phyloP scores from a whole-genome alignment of 2,888 invertebrate genomes.

The Malacosoma neustria region DNA sequence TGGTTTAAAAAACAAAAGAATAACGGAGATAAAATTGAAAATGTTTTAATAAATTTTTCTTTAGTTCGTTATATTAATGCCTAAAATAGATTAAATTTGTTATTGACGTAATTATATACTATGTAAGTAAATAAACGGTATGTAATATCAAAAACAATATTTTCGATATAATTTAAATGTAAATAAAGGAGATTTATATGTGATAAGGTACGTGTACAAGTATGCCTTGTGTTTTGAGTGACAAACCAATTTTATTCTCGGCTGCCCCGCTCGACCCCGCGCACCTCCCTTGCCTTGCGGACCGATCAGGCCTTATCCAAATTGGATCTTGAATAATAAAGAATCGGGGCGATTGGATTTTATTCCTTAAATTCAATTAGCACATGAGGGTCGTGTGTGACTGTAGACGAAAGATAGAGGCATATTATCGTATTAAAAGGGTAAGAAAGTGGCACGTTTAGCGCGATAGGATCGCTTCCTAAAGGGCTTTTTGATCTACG shows the following conservation, averaged over 20 bases:
- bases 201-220: slow-evolving; percentile 6
- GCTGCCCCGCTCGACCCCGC: slow-evolving; percentile 53
- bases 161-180: too few relatives aligned
- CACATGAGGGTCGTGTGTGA: slow-evolving; percentile 71
- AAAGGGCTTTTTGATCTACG: background rate
- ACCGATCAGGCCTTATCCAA: slow-evolving; percentile 76
- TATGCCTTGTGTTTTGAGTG: slow-evolving; percentile 72
- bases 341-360: slow-evolving; percentile 76
- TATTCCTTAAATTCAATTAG: slow-evolving; percentile 77
- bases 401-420: slow-evolving; percentile 72
- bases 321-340: slow-evolving; percentile 77
- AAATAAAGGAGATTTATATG: too few relatives aligned
- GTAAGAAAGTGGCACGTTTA: slow-evolving; percentile 35
- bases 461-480: slow-evolving; percentile 2
- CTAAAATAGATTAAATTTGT: too few relatives aligned
- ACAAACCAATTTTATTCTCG: slow-evolving; percentile 75
- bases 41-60: too few relatives aligned
- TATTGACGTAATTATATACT: too few relatives aligned
- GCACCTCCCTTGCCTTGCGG: slow-evolving; percentile 38
- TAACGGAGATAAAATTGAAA: too few relatives aligned
- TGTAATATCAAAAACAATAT: too few relatives aligned
- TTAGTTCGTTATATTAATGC: too few relatives aligned
- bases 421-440: slow-evolving; percentile 69
- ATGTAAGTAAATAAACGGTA: too few relatives aligned
- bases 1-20: too few relatives aligned